These are phyloP conservation scores for Melanocharis versteri DNA, from an alignment of 2,113 vertebrate genomes.

Conservation along the genomic window DNA sequence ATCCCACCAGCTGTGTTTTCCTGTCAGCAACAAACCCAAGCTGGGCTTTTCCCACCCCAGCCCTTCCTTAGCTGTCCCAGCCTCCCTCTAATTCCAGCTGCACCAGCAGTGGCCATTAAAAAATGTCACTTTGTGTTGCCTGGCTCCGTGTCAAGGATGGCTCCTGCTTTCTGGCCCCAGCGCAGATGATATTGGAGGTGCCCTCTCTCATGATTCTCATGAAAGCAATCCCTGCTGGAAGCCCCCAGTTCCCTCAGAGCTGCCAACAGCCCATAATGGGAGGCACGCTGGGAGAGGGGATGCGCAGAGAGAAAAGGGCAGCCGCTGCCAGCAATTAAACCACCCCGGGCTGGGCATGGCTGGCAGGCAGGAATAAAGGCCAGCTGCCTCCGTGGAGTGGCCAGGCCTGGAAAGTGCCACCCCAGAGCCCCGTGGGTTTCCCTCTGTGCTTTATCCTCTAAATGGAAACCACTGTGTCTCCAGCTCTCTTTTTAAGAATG, in stretches of 20 bases:
- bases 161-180: slow-evolving; percentile 33
- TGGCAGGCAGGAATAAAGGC: slow-evolving; percentile 18
- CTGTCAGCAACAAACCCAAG: background rate
- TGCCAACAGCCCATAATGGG: slow-evolving; percentile 27
- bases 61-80: background rate
- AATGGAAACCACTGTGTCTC: background rate
- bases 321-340: slow-evolving; percentile 56
- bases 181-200: slow-evolving; percentile 60
- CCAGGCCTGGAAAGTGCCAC: background rate
- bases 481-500: background rate
- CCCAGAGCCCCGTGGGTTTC: background rate
- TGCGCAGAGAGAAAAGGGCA: slow-evolving; percentile 24
- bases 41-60: background rate
- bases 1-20: background rate
- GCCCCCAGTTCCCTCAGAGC: background rate
- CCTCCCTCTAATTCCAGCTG: slow-evolving; percentile 31
- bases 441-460: background rate
- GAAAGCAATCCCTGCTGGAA: slow-evolving; percentile 42
- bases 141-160: slow-evolving; percentile 31
- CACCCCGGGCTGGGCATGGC: background rate
- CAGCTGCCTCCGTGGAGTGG: background rate
- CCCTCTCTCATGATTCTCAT: slow-evolving; percentile 40
- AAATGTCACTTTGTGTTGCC: slow-evolving; percentile 19
- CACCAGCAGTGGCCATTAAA: slow-evolving; percentile 30
- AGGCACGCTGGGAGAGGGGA: slow-evolving; percentile 29